Percentiles rank a stretch among this genome's conserved stretches.
These are phyloP conservation scores for Bolinopsis microptera DNA, from an alignment of 37 sponge, comb jelly and placozoan genomes.

Conservation along the genomic window DNA sequence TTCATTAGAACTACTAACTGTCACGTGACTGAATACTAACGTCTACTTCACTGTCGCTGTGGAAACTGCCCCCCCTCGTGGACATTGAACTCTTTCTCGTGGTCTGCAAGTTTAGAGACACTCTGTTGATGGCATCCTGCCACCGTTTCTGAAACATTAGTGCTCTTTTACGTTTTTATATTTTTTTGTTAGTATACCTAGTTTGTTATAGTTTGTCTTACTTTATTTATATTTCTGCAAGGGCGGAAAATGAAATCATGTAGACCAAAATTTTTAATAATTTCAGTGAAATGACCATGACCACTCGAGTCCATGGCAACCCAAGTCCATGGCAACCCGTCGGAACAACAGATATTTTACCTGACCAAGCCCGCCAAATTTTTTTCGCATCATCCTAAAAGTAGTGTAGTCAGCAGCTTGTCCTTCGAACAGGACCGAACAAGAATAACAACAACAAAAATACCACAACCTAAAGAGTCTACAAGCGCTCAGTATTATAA, in stretches of 20 bases:
- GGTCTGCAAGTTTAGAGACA: neutral
- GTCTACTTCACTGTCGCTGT: conserved; percentile 56
- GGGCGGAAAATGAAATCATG: neutral
- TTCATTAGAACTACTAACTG: no score
- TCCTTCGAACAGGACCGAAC: neutral
- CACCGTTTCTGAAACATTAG: conserved; percentile 23
- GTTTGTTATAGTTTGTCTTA: no score
- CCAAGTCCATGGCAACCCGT: no score
- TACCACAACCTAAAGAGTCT: neutral
- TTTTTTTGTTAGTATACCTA: no score
- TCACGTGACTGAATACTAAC: no score
- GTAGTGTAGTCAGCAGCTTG: neutral
- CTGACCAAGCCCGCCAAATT: neutral
- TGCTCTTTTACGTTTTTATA: no score
- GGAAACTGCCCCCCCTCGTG: conserved; percentile 16
- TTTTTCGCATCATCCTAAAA: neutral
- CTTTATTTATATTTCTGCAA: neutral
- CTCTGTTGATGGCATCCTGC: conserved; percentile 12
- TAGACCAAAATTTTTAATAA: neutral
- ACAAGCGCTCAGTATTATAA: neutral
- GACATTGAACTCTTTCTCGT: neutral
- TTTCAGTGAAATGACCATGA: no score
- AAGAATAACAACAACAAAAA: neutral
- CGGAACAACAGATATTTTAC: no score
- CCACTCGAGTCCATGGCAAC: no score